Percentiles rank a stretch among this genome's conserved stretches.
Conservation (phyloP, 1,140 invertebrate species). For the Aethina tumida region DNA sequence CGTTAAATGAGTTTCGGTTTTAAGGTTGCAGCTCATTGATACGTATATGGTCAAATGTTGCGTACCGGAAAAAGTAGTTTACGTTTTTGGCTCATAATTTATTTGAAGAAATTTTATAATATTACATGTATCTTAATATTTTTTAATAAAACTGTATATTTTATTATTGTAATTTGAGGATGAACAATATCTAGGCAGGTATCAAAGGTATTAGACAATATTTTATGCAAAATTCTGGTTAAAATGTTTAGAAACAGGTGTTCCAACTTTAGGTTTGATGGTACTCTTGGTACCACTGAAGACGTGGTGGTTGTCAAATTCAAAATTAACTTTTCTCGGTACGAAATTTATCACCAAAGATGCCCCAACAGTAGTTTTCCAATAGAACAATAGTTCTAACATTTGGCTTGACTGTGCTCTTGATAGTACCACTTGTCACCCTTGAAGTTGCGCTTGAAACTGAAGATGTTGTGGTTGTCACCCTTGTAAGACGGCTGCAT, state of each 20-base stretch:
- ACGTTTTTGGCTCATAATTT: no score
- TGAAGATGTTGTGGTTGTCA: slow-evolving; percentile 28
- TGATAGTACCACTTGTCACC: slow-evolving; percentile 22
- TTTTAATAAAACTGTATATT: no score
- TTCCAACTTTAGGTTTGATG: no score
- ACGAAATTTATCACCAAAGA: slow-evolving; percentile 62
- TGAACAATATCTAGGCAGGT: slow-evolving; percentile 82
- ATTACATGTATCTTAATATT: no score
- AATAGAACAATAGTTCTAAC: slow-evolving; percentile 33
- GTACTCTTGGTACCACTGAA: slow-evolving; percentile 13
- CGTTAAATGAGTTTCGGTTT: no score
- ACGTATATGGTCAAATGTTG: not conserved
- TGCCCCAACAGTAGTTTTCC: slow-evolving; percentile 41
- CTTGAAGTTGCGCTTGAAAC: slow-evolving; percentile 32
- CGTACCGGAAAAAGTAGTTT: no score
- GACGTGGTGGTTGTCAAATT: slow-evolving; percentile 65
- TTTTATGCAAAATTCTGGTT: no score
- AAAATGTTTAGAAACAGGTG: no score
- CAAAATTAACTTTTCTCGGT: slow-evolving; percentile 66
- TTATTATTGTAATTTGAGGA: slow-evolving; percentile 51
- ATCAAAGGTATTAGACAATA: slow-evolving; percentile 80
- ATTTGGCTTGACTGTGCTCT: slow-evolving; percentile 24
- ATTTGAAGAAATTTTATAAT: no score
- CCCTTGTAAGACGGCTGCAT: slow-evolving; percentile 31
- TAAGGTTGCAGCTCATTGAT: no score